Base-by-base conservation (phyloP, 2,113 vertebrate species). In the Tylochromis polylepis region DNA sequence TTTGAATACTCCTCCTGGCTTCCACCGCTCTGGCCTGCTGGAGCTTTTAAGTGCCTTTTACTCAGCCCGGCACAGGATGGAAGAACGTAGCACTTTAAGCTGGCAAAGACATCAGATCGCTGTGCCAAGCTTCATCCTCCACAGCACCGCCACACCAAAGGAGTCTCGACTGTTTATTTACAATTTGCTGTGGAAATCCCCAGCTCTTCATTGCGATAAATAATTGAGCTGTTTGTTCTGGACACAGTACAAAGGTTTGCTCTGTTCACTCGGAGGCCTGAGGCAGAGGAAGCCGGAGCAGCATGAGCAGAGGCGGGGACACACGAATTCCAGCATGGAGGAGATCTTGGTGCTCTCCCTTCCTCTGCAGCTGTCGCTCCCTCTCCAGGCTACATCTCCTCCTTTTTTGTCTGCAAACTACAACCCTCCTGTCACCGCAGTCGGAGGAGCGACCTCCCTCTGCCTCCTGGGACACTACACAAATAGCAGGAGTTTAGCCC, bases 221-320 rank as follows among this genome's bases (percentile, higher is more conserved):
- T 96, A 95, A 96, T 96, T 95, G 91, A 96, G 88, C 89, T 95
- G 93, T 95, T 96, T 95, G 94, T 94, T 94, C 90, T 96, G 95
- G 95, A 95, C 89, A 86, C 85, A 83, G 93, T 94, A 96, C 95
- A 96, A 96, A 96, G 95, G 87, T 89, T 85, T 92, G 91, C 85
- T 93, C 79, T 65, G 3, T 84, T 88, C 83, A 65, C 55, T 81
- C 77, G 43, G 81, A 87, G 87, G 86, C 93, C 88, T 8, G 82
- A 90, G 90, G 94, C 90, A 10, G 92, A 95, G 95, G 94, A 95
- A 94, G 92, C 90, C 29, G 8, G 83, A 89, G 91, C 86, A 89
- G 92, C 86, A 22, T 85, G 85, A 94, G 87, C 85, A 75, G 89
- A 89, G 81, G 82, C 81, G 79, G 87, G 55, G 29, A 82, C 80